Conservation (phyloP, 2,113 vertebrate species). For the Engraulis encrasicolus region DNA sequence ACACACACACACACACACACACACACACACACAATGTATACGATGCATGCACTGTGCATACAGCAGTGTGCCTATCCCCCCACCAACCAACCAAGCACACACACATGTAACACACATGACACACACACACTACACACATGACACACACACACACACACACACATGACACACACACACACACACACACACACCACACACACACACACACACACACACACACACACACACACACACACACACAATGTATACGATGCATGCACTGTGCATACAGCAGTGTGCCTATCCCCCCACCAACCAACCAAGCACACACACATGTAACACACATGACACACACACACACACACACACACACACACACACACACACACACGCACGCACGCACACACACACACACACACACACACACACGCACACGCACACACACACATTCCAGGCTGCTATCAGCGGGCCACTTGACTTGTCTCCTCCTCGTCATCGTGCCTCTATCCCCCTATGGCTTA, state of each 20-base stretch:
- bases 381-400: conserved; percentile 22
- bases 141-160: no score
- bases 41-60: no score
- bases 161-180: no score
- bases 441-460: neutral
- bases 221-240: neutral
- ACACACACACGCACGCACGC: neutral
- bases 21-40: no score
- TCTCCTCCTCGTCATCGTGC: conserved; percentile 2
- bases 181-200: no score
- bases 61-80: no score
- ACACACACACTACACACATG: neutral
- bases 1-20: neutral
- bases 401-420: conserved; percentile 7
- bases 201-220: neutral
- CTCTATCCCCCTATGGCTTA: conserved; percentile 10
- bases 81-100: no score
- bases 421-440: neutral
- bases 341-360: neutral
- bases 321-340: neutral
- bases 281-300: no score
- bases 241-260: no score
- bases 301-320: neutral
- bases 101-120: neutral
- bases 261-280: no score